Evolutionary conservation across 2,113 vertebrate species (phyloP).

Genomic region (Heterochromis multidens): DNA sequence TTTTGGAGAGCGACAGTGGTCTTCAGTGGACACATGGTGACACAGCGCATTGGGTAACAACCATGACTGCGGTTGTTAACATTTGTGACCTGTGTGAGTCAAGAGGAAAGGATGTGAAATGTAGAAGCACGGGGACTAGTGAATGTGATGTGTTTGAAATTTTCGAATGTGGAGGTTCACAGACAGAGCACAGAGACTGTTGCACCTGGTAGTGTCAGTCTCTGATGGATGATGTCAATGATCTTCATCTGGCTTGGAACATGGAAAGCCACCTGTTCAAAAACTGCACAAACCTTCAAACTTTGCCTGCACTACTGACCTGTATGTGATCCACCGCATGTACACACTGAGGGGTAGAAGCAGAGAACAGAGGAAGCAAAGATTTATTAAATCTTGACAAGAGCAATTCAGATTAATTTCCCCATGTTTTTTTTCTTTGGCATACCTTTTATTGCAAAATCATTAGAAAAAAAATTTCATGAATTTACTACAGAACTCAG

Average conservation of each 20-base stretch:
- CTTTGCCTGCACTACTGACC: not conserved
- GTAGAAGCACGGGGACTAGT: not conserved
- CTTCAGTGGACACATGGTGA: not conserved
- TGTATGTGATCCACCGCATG: not conserved
- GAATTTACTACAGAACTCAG: not conserved
- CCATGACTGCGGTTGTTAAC: not conserved
- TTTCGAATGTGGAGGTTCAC: not conserved
- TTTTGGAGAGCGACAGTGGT: not conserved
- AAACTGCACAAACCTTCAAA: not conserved
- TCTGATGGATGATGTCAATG: not conserved
- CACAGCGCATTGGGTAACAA: not conserved
- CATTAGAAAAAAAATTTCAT: not conserved
- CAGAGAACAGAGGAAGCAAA: not conserved
- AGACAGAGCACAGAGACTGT: not conserved
- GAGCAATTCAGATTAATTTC: not conserved
- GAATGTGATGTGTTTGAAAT: not conserved
- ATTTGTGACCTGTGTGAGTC: not conserved
- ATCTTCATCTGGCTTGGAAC: not conserved
- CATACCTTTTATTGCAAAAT: not conserved
- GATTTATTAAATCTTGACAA: not conserved
- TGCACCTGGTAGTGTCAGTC: conserved; percentile 45
- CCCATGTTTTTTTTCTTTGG: not conserved
- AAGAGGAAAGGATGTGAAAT: not conserved
- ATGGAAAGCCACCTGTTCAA: not conserved
- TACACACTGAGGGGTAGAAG: not conserved